Conservation (phyloP, 2,888 invertebrate genomes). For the Stenoptilia bipunctidactyla region DNA sequence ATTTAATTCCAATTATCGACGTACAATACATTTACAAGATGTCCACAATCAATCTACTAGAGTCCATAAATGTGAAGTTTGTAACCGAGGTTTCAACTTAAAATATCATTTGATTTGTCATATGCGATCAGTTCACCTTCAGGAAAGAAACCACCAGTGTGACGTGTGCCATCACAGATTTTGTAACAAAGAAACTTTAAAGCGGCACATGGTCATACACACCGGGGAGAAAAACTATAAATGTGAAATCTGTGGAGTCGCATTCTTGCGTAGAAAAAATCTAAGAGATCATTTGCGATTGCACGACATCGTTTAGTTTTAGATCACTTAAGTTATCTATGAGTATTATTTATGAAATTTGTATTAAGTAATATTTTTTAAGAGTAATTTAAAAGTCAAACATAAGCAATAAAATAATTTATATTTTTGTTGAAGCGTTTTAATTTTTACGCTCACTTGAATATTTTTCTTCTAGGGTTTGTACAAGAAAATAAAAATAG, state of each 20-base stretch:
- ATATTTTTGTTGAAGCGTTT: too few species aligned
- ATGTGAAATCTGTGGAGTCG: constrained; percentile 65
- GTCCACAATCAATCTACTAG: constrained; percentile 57
- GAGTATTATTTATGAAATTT: neutral
- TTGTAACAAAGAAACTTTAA: constrained; percentile 66
- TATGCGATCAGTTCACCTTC: constrained; percentile 52
- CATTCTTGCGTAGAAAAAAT: constrained; percentile 55
- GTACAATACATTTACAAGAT: constrained; percentile 59
- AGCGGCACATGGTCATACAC: constrained; percentile 69
- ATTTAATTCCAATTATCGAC: constrained; percentile 56
- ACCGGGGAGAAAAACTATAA: constrained; percentile 68
- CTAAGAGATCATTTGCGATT: constrained; percentile 53
- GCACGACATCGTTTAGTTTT: constrained; percentile 37
- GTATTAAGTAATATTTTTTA: too few species aligned
- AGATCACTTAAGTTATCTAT: too few species aligned
- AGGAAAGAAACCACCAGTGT: constrained; percentile 64
- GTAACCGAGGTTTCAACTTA: constrained; percentile 51
- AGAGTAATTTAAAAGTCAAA: too few species aligned
- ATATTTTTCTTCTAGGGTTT: constrained; percentile 43
- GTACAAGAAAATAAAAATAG: constrained; percentile 21
- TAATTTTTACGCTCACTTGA: neutral
- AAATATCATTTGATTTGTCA: constrained; percentile 60
- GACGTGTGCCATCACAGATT: constrained; percentile 65
- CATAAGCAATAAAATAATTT: too few species aligned
- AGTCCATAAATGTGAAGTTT: constrained; percentile 57